Base-by-base conservation (phyloP, 2,888 invertebrate genomes). In the Nephrocerus scutellatus region DNA sequence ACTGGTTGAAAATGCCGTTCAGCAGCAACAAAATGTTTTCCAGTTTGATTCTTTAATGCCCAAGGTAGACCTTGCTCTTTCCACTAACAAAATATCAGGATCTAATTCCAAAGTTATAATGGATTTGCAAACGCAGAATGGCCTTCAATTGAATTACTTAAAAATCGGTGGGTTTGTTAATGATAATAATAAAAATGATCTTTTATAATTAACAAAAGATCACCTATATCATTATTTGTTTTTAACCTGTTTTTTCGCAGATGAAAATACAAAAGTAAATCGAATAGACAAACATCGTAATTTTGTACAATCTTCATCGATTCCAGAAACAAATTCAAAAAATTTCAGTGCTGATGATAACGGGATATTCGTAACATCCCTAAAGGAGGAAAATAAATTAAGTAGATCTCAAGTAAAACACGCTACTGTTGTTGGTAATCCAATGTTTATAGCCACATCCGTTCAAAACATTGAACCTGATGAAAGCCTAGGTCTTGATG, bases 351-450 rank as follows among this genome's bases (percentile, higher is more conserved):
- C 55, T 18, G 55, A 55, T 40, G 55, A 57, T 43, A 55, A 54
- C 39, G 56, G 55, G 10, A 55, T 54, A n/a, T 57, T 56, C 38
- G 41, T 56, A 14, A 54, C 54, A 37, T 52, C 54, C 31, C 51
- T 51, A n/a, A 47, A 36, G 20, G 50, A 52, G 9, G 53, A 52
- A 32, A 41, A 46, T 13, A 48, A 51, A 34, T 41, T 42, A 28
- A 46, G 46, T 36, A 40, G 43, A 30, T 53, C 51, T 42, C 57
- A 85, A 64, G 80, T 86, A 52, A 86, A 86, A 68, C 77, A 84
- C 55, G 85, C 88, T 34, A 88, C 86, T 38, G 84, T 89, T 55
- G 84, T 88, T 39, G 88, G 86, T 47, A 89, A 88, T 71, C 88
- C 89, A 39, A 88, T 89, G 86, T 88, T 82, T 70, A 84, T 84